A percentile compares a stretch with the other conserved stretches of the same genome.
Evolutionary conservation across 2,888 invertebrate species (phyloP).

Genomic region (Pseudanteris insignis): DNA sequence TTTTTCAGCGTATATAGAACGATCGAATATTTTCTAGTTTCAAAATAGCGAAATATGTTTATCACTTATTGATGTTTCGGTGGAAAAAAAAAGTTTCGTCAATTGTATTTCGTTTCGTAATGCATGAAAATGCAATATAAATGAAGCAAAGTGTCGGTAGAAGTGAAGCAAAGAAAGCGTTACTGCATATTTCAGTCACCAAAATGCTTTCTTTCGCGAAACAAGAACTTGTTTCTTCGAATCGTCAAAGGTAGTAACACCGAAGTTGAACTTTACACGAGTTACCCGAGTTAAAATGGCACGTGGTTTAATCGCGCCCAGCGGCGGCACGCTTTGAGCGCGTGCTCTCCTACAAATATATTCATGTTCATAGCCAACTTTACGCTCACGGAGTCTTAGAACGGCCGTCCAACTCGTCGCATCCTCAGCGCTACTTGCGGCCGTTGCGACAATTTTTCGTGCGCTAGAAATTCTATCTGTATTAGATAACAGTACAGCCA

Average conservation of each 20-base stretch:
- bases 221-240: conserved; percentile 20
- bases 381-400: conserved; percentile 21
- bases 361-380: conserved; percentile 36
- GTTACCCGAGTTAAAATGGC: conserved; percentile 36
- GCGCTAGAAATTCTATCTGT: conserved; percentile 21
- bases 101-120: too few relatives aligned
- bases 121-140: neutral
- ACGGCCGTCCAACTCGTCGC: conserved; percentile 11
- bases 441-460: conserved; percentile 9
- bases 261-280: conserved; percentile 33
- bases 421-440: conserved; percentile 11
- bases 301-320: conserved; percentile 38
- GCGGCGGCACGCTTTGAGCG: conserved; percentile 38
- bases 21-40: too few relatives aligned
- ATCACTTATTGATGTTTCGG: too few relatives aligned
- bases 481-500: too few relatives aligned
- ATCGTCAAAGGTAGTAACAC: conserved; percentile 32
- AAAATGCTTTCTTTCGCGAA: conserved; percentile 13
- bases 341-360: conserved; percentile 37
- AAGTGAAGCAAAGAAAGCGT: conserved; percentile 3
- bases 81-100: too few relatives aligned
- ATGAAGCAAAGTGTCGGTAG: neutral
- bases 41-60: too few relatives aligned
- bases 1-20: too few relatives aligned
- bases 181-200: conserved; percentile 8